Evolutionary conservation across 2,113 vertebrate species (phyloP).

Genomic region (Alligator mississippiensis): DNA sequence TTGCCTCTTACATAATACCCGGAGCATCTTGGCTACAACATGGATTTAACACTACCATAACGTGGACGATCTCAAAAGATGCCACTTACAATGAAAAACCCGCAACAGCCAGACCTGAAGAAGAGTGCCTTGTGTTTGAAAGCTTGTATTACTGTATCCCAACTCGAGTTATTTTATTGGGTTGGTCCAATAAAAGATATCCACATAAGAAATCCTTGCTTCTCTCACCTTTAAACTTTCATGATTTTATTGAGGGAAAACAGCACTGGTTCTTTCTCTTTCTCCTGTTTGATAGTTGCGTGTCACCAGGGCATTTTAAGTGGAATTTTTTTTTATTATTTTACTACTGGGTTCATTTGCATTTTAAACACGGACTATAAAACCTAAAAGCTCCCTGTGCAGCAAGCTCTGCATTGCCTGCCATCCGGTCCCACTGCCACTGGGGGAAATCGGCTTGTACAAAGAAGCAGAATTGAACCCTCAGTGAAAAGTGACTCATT

Average conservation of each 20-base stretch:
- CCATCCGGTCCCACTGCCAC: slow-evolving; percentile 62
- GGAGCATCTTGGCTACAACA: no score
- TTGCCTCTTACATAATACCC: no score
- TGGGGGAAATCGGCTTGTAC: background rate
- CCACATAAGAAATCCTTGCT: no score
- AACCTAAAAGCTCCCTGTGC: slow-evolving; percentile 69
- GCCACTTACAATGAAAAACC: no score
- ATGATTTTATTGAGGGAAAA: slow-evolving; percentile 44
- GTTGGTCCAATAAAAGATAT: no score
- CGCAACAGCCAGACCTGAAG: no score
- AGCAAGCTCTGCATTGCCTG: slow-evolving; percentile 49
- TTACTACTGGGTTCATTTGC: slow-evolving; percentile 62
- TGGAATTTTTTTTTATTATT: slow-evolving; percentile 58
- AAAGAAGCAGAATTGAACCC: slow-evolving; percentile 1
- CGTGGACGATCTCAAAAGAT: no score
- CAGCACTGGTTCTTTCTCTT: background rate
- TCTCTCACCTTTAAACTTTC: slow-evolving; percentile 5
- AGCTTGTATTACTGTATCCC: no score
- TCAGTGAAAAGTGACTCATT: background rate
- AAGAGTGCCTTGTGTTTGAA: no score
- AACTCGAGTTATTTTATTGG: no score
- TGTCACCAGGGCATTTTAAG: slow-evolving; percentile 49
- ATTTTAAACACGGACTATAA: slow-evolving; percentile 67
- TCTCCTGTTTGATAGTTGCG: slow-evolving; percentile 41
- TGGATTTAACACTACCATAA: no score